Evolutionary conservation across 2,113 vertebrate species (phyloP).

Genomic region (Sardina pilchardus): DNA sequence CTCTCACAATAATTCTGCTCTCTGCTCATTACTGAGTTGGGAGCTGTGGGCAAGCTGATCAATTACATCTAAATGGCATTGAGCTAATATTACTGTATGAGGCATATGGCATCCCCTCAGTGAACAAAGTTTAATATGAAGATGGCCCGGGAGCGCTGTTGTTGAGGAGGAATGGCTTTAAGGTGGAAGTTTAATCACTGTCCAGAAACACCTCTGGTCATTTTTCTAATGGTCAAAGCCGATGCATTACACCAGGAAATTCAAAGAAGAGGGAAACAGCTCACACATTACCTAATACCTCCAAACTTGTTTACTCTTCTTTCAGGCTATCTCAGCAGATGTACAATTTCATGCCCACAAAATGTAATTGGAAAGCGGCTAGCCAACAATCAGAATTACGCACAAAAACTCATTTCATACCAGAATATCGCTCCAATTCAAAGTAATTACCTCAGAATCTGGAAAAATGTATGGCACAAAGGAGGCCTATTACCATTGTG

Average conservation of each 20-base stretch:
- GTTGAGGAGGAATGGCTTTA: neutral
- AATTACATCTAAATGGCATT: neutral
- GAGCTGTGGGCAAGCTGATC: neutral
- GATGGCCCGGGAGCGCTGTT: neutral
- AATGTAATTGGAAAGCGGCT: neutral
- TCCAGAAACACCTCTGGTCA: neutral
- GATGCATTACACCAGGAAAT: neutral
- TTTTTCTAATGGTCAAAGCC: neutral
- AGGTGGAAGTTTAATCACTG: neutral
- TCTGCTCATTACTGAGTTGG: neutral
- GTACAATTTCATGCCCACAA: neutral
- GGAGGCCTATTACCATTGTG: neutral
- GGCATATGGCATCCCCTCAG: neutral
- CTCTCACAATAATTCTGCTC: neutral
- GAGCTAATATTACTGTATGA: neutral
- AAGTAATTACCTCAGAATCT: neutral
- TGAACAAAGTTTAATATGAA: neutral
- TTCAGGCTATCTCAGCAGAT: neutral
- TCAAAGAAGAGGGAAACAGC: neutral
- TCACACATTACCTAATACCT: neutral
- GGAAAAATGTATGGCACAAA: neutral
- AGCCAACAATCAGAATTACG: neutral
- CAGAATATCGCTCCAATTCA: neutral
- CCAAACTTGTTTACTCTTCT: neutral
- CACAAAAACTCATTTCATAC: neutral